A percentile compares a stretch with the other conserved stretches of the same genome.
Evolutionary conservation across 2,888 invertebrate genomes (phyloP).

Genomic region (Ophonus ardosiacus): DNA sequence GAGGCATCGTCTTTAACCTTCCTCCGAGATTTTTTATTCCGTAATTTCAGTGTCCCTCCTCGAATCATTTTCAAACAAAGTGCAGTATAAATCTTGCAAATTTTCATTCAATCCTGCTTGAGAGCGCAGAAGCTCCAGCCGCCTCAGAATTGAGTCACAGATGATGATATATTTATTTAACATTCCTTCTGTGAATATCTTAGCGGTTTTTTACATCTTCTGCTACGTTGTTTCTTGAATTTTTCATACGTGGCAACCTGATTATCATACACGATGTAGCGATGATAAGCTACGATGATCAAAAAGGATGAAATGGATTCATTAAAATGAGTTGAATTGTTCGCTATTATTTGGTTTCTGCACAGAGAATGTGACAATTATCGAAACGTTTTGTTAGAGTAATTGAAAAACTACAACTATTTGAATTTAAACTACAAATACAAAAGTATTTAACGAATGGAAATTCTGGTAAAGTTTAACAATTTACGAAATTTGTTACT

Average conservation of each 20-base stretch:
- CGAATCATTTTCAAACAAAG: conserved; percentile 7
- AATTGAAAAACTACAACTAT: no score
- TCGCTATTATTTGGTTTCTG: no score
- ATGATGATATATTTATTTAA: conserved; percentile 48
- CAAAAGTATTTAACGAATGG: no score
- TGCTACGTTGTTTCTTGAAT: conserved; percentile 40
- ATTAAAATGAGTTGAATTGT: not conserved
- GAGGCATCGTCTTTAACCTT: not conserved
- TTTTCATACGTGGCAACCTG: conserved; percentile 35
- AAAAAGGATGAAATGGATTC: not conserved
- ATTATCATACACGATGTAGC: conserved; percentile 39
- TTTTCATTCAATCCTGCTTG: not conserved
- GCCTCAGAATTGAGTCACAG: conserved; percentile 18
- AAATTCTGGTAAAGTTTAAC: no score
- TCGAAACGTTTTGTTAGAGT: no score
- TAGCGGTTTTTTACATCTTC: conserved; percentile 25
- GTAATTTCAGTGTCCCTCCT: not conserved
- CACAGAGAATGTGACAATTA: not conserved
- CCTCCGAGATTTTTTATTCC: not conserved
- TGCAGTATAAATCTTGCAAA: conserved; percentile 31
- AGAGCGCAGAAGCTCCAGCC: not conserved
- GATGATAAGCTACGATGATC: conserved; percentile 31
- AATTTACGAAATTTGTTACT: no score
- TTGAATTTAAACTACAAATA: no score
- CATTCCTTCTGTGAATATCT: conserved; percentile 31